Percentiles rank a stretch among this genome's conserved stretches.
Evolutionary conservation across 2,888 invertebrate species (phyloP).

Genomic region (Gandaritis pyraliata): DNA sequence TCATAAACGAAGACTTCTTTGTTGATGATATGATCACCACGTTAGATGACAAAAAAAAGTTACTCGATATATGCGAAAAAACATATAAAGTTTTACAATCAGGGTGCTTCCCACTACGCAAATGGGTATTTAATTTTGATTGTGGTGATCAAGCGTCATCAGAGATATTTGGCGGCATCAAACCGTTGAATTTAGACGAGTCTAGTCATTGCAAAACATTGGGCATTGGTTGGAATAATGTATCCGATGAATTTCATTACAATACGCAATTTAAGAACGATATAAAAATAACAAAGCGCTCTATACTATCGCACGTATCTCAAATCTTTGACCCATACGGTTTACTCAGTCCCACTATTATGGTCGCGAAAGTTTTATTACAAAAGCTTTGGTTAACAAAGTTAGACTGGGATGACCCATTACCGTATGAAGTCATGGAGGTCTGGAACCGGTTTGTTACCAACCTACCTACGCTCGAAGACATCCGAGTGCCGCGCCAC

Average conservation of each 20-base stretch:
- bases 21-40: background rate
- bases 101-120: constrained; percentile 30
- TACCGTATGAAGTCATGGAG: constrained; percentile 8
- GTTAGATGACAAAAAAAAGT: background rate
- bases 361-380: background rate
- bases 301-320: background rate
- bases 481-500: constrained; percentile 12
- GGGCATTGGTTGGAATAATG: background rate
- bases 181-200: background rate
- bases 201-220: background rate
- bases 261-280: background rate
- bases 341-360: background rate
- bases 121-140: constrained; percentile 23
- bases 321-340: background rate
- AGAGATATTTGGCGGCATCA: background rate
- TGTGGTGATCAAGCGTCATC: background rate
- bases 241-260: background rate
- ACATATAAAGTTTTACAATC: constrained; percentile 15
- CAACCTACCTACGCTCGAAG: background rate
- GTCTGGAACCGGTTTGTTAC: constrained; percentile 17
- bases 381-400: background rate
- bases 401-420: constrained; percentile 25
- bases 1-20: background rate
- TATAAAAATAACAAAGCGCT: background rate
- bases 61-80: background rate